Base-by-base conservation (phyloP, 2,888 invertebrate species). In the Monoplex corrugatus region DNA sequence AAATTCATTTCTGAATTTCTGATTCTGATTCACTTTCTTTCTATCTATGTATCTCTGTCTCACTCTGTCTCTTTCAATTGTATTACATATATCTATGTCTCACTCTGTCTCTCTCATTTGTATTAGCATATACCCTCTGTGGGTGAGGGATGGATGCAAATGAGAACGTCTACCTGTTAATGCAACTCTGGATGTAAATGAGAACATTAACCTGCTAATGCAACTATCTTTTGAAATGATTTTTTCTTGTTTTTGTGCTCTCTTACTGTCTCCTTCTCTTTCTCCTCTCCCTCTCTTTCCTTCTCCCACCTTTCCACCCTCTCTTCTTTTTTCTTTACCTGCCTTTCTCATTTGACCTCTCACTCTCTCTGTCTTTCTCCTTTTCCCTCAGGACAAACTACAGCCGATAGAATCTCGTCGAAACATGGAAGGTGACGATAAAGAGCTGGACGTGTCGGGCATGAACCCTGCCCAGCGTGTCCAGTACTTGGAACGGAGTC, bases 401-500 rank as follows among this genome's bases (percentile, higher is more conserved):
- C 90, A 91, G 90, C 91, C 91, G 0, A 75, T 88, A 68, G 92
- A 91, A 82, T 87, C 87, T 80, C 87, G 87, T n/a, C 90, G 75
- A 72, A 19, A 6, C 10, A 35, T 35, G 72, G 91, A 91, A 13
- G 92, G 91, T 2, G 92, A 92, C 19, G 92, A 92, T 19, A 83
- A 72, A 35, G 86, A 88, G 23, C 90, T 93, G 35, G 93, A 93
- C 84, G 89, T 93, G 50, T 89, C 91, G 0, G 94, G 94, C 63
- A 88, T 94, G 87, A 93, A 94, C 87, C 93, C 94, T 0, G 90
- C 92, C 13, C 94, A 94, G 90, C 89, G 94, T 44, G 93, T 95
- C 35, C 94, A 94, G 82, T 94, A 95, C 90, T 92, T 96, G 40
- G 96, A 96, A 89, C 92, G 94, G 40, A 95, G 94, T 89, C 93